A percentile compares a stretch with the other conserved stretches of the same genome.
Evolutionary conservation across 2,797 vertebrate species (phyloP).

Genomic region (Lacerta agilis): DNA sequence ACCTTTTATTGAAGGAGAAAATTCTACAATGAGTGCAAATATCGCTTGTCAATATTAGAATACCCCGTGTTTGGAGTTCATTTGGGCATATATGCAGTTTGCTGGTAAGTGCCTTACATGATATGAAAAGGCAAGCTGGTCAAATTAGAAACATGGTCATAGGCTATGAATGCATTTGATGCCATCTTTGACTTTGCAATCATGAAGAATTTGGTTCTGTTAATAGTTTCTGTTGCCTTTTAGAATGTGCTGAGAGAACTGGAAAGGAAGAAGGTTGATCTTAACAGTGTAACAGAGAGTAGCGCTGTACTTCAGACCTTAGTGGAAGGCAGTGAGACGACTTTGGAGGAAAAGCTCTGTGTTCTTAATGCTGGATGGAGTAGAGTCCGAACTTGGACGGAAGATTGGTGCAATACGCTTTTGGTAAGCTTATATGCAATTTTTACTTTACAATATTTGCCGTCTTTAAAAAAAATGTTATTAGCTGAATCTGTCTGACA

Average conservation of each 20-base stretch:
- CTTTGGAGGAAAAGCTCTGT: conserved; percentile 87
- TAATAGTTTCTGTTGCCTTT: conserved; percentile 60
- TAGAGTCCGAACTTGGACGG: conserved; percentile 87
- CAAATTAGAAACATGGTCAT: neutral
- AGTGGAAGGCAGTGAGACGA: conserved; percentile 86
- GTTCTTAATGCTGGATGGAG: conserved; percentile 89
- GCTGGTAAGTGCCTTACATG: neutral
- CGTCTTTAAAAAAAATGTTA: neutral
- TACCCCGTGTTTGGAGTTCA: neutral
- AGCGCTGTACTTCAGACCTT: conserved; percentile 88
- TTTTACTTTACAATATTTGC: neutral
- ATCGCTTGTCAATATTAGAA: neutral
- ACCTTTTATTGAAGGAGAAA: neutral
- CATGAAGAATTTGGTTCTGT: conserved; percentile 8
- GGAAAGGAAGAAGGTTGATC: conserved; percentile 87
- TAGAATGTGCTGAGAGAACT: conserved; percentile 93
- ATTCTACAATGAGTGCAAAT: neutral
- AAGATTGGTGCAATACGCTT: conserved; percentile 92
- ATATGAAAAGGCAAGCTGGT: neutral
- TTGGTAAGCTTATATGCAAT: conserved; percentile 79
- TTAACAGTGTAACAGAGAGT: conserved; percentile 87
- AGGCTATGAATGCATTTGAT: neutral
- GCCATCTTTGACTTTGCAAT: neutral
- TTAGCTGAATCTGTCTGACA: neutral
- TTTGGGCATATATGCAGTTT: conserved; percentile 29